Conservation (phyloP, 2,888 invertebrate genomes). For the Pristionchus arcanus region DNA sequence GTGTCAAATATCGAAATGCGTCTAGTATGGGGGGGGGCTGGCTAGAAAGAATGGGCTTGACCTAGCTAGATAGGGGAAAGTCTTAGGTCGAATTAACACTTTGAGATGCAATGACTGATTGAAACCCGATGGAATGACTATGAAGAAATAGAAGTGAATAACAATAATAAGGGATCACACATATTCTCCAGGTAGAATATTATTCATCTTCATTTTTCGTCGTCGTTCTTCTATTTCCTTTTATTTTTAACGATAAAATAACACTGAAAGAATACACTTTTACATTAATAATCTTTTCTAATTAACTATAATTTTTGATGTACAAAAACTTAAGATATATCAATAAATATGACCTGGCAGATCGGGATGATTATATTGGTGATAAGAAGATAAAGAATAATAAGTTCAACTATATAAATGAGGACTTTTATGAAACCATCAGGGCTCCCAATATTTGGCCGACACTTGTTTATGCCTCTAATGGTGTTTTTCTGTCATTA, state of each 20-base stretch:
- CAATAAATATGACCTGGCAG: constrained; percentile 22
- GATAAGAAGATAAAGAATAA: constrained; percentile 67
- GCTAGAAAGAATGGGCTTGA: neutral
- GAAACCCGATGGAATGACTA: constrained; percentile 6
- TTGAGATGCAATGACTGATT: constrained; percentile 36
- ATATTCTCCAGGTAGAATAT: neutral
- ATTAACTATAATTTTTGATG: neutral
- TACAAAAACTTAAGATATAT: neutral
- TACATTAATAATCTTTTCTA: neutral
- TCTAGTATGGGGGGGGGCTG: too few species aligned
- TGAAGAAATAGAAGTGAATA: neutral
- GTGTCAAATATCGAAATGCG: too few species aligned
- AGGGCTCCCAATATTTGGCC: too few species aligned
- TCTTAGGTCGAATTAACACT: constrained; percentile 36
- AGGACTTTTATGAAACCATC: constrained; percentile 70
- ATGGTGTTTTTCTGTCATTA: too few species aligned
- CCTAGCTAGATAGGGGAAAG: constrained; percentile 2
- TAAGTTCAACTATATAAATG: constrained; percentile 65
- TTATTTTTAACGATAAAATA: constrained; percentile 39
- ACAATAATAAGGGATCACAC: neutral
- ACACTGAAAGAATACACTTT: constrained; percentile 32
- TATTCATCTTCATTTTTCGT: neutral
- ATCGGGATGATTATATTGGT: constrained; percentile 70
- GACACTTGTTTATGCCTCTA: too few species aligned
- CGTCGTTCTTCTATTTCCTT: neutral